Conservation (phyloP, 2,888 invertebrate species). For the Dichetophora obliterata region DNA sequence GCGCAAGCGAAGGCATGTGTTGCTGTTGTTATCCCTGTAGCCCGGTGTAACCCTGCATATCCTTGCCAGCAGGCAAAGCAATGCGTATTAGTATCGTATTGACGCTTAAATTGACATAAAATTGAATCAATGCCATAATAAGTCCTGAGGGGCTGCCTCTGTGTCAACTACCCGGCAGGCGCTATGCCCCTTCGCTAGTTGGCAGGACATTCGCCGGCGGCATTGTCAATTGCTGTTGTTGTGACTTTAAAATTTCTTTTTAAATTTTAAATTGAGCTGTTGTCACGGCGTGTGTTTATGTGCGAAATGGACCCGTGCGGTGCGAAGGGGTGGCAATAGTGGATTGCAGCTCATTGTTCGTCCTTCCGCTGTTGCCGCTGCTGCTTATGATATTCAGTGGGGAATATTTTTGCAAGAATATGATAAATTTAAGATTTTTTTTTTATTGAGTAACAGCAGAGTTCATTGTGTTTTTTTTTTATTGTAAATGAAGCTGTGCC, state of each 20-base stretch:
- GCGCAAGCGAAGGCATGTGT: constrained; percentile 18
- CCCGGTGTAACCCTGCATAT: not conserved
- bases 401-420: constrained; percentile 35
- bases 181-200: not conserved
- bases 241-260: constrained; percentile 60
- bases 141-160: constrained; percentile 63
- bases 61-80: constrained; percentile 30
- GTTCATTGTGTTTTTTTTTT: constrained; percentile 17
- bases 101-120: constrained; percentile 71
- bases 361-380: not conserved
- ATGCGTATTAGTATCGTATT: constrained; percentile 67
- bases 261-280: constrained; percentile 61
- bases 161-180: not conserved
- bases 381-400: not conserved
- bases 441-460: constrained; percentile 14
- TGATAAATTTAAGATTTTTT: constrained; percentile 44
- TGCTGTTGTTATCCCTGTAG: constrained; percentile 14
- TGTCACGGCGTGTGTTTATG: constrained; percentile 38
- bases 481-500: not conserved
- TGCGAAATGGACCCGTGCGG: not conserved
- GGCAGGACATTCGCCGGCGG: constrained; percentile 21
- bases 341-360: not conserved
- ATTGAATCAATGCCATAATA: constrained; percentile 71
- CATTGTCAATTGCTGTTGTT: constrained; percentile 7
- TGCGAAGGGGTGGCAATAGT: constrained; percentile 11